Conservation (phyloP, 1,140 invertebrate genomes). For the Rhyzopertha dominica region DNA sequence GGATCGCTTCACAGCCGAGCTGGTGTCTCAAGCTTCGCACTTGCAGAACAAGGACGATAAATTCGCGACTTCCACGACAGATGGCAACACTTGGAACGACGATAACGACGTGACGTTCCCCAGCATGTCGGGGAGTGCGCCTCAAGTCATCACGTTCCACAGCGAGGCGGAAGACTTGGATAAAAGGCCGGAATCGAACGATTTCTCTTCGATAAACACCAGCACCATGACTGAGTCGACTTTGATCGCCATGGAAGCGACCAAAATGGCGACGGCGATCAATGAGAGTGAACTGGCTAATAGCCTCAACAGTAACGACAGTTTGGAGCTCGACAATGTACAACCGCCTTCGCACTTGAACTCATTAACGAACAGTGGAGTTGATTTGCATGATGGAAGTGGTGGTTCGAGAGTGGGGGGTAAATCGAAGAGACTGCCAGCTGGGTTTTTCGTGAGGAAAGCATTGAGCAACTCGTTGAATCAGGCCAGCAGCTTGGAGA, state of each 20-base stretch:
- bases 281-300: slow-evolving; percentile 58
- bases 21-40: slow-evolving; percentile 55
- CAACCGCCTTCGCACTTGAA: slow-evolving; percentile 73
- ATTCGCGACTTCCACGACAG: slow-evolving; percentile 26
- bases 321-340: slow-evolving; percentile 67
- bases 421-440: slow-evolving; percentile 63
- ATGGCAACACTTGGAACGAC: slow-evolving; percentile 66
- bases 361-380: slow-evolving; percentile 56
- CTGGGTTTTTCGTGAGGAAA: slow-evolving; percentile 61
- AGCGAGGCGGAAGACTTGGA: slow-evolving; percentile 49
- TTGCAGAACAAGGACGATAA: slow-evolving; percentile 42
- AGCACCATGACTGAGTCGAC: slow-evolving; percentile 58
- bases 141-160: slow-evolving; percentile 62
- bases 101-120: slow-evolving; percentile 74
- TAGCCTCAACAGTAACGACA: slow-evolving; percentile 51
- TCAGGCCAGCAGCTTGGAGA: slow-evolving; percentile 52
- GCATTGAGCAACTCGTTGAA: slow-evolving; percentile 57
- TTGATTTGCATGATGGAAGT: slow-evolving; percentile 37
- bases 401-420: slow-evolving; percentile 38
- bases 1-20: slow-evolving; percentile 57
- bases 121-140: slow-evolving; percentile 68
- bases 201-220: slow-evolving; percentile 40
- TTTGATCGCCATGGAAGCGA: slow-evolving; percentile 69
- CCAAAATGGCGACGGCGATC: slow-evolving; percentile 57
- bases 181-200: slow-evolving; percentile 30